These are phyloP conservation scores for Pangasianodon gigas DNA, from an alignment of 2,113 vertebrate genomes.

Conservation along the genomic window DNA sequence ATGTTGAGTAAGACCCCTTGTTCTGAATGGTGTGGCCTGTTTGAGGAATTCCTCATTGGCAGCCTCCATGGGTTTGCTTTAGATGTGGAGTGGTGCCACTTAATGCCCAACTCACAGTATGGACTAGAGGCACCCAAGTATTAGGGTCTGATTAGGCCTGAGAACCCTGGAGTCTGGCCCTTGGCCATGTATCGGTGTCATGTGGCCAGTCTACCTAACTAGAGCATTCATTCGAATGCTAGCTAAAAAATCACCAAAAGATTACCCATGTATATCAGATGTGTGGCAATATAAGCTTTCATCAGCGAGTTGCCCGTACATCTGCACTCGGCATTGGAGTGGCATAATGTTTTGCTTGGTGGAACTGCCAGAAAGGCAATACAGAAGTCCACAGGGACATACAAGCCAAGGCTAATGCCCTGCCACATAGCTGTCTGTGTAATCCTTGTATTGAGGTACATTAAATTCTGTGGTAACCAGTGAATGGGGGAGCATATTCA, in stretches of 20 bases:
- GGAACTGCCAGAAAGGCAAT: neutral
- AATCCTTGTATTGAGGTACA: neutral
- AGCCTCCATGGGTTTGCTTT: neutral
- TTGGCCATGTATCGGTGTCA: neutral
- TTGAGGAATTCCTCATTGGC: neutral
- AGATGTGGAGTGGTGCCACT: neutral
- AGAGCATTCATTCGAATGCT: neutral
- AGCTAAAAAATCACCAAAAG: neutral
- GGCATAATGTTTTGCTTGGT: neutral
- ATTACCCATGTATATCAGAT: neutral
- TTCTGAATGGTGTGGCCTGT: neutral
- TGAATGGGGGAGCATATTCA: neutral
- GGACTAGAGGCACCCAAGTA: neutral
- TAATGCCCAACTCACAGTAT: neutral
- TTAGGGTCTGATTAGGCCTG: neutral
- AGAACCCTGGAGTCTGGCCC: neutral
- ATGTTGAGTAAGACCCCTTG: neutral
- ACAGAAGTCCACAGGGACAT: neutral
- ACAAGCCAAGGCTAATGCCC: neutral
- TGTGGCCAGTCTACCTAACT: neutral
- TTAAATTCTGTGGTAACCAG: neutral
- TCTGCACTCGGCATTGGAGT: neutral
- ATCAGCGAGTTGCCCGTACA: neutral
- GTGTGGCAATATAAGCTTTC: neutral
- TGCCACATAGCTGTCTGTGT: neutral